Conservation (phyloP, 2,113 vertebrate species). For the Tragelaphus scriptus region DNA sequence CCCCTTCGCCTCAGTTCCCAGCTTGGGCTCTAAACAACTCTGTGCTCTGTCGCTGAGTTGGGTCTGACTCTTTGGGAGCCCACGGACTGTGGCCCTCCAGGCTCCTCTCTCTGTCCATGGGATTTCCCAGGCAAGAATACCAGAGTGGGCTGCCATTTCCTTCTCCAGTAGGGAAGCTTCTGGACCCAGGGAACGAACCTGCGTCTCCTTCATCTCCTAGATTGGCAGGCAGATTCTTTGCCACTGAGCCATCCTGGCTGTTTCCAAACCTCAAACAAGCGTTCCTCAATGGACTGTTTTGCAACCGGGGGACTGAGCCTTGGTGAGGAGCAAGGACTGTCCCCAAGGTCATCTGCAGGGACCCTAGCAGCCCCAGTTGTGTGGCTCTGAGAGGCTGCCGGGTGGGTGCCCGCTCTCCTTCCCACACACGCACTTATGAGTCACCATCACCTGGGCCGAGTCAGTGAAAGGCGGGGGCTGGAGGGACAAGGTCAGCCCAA, state of each 20-base stretch:
- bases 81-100: background rate
- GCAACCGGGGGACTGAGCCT: background rate
- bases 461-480: background rate
- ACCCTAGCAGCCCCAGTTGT: background rate
- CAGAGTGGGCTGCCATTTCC: background rate
- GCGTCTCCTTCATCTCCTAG: background rate
- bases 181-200: background rate
- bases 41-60: background rate
- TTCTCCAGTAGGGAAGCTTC: background rate
- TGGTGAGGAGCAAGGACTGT: background rate
- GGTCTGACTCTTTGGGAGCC: background rate
- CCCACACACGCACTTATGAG: slow-evolving; percentile 51
- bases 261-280: background rate
- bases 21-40: background rate
- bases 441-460: slow-evolving; percentile 1
- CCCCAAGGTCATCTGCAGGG: background rate
- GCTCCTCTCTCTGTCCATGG: background rate
- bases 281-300: background rate
- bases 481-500: slow-evolving; percentile 36
- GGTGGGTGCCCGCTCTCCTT: fast-evolving
- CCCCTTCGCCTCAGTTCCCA: background rate
- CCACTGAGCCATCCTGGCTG: background rate
- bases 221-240: background rate
- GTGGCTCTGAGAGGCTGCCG: background rate
- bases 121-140: background rate